These are phyloP conservation scores for Brenthis hecate DNA, from an alignment of 2,888 invertebrate species.

Conservation along the genomic window DNA sequence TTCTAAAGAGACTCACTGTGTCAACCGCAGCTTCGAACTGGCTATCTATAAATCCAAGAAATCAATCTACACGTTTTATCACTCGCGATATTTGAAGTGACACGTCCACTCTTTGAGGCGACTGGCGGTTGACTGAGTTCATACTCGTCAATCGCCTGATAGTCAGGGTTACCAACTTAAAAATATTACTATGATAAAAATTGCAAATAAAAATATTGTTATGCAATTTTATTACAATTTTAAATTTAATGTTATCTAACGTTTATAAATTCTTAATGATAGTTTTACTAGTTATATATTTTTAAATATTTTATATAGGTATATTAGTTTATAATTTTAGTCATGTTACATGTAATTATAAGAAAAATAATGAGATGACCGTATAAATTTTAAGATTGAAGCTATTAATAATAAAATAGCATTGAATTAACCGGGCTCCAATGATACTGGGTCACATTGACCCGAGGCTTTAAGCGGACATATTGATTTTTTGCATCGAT, in stretches of 20 bases:
- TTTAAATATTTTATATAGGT: too few species aligned
- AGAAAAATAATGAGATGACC: too few species aligned
- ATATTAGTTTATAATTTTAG: too few species aligned
- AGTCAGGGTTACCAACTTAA: conserved; percentile 2
- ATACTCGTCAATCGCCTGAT: conserved; percentile 7
- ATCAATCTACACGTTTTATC: conserved; percentile 24
- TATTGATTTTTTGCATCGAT: too few species aligned
- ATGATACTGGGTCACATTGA: too few species aligned
- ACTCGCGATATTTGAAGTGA: conserved; percentile 11
- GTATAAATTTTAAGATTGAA: too few species aligned
- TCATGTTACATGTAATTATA: too few species aligned
- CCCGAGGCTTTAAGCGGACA: too few species aligned
- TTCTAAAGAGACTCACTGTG: conserved; percentile 20
- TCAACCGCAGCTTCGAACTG: conserved; percentile 11
- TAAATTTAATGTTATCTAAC: not conserved
- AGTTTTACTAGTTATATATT: too few species aligned
- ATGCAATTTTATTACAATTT: not conserved
- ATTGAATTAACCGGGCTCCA: too few species aligned
- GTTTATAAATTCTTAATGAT: too few species aligned
- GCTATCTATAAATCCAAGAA: conserved; percentile 27
- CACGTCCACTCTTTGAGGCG: conserved; percentile 18
- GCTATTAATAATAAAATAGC: too few species aligned
- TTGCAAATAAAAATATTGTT: not conserved
- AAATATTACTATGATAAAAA: not conserved
- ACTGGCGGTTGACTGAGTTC: conserved; percentile 23